Evolutionary conservation across 2,888 invertebrate species (phyloP), one percentile per base, ranked within the genome.

Genomic region (Leptothorax acervorum): DNA sequence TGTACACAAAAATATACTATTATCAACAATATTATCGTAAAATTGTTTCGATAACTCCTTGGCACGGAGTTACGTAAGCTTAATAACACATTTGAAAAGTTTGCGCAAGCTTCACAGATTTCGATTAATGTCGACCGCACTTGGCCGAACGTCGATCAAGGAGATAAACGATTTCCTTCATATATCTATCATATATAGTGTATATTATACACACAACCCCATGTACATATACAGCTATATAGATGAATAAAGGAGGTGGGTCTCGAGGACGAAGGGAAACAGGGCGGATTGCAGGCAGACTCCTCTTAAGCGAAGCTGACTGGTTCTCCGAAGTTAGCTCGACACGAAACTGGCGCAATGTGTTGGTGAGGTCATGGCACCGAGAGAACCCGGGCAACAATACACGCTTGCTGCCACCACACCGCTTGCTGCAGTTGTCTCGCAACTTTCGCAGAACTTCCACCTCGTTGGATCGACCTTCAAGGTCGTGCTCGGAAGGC

Each of bases 401-500:
- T 86, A 86, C 78, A 83, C 39, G 55, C 63, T 55, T 51, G 51
- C 66, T 51, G 75, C 23, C 48, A 42, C 31, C 28, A 48, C 28
- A 48, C 15, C 84, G 75, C 79, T 62, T 23, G 62, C 51, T 55
- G 66, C 83, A 85, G 70, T 88, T 87, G 86, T 88, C 85, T 84
- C 86, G 65, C 83, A 89, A 90, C 87, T 89, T 90, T 90, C 87
- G 65, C 74, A 48, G 63, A 90, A 90, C 86, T 87, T 87, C 60
- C 79, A 84, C 71, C 85, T 74, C 75, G 82, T 73, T 28, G 85
- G 68, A 85, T 89, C 90, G 87, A 81, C 57, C 76, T 65, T 78
- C 85, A 90, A 90, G 87, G 89, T 87, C 89, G 87, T 68, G 76
- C 68, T 73, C 65, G 73, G 28, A 35, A 70, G 78, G 66, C 75